Percentiles rank a stretch among this genome's conserved stretches.
Evolutionary conservation across 2,797 vertebrate genomes (phyloP).

Genomic region (Heteromormyrus szaboi): DNA sequence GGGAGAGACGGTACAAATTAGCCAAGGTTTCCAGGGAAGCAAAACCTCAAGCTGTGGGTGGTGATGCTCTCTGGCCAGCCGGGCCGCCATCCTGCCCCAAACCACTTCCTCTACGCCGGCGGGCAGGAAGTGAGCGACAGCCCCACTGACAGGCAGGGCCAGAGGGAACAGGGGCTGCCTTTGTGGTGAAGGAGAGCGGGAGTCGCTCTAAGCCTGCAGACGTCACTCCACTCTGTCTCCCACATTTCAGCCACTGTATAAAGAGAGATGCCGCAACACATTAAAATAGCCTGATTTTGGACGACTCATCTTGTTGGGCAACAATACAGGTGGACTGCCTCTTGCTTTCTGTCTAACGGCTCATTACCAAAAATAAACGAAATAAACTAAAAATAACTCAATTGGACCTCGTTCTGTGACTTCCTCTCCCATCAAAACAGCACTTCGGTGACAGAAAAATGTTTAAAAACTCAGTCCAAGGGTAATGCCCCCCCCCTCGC

Average conservation of each 20-base stretch:
- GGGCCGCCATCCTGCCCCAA: slow-evolving; percentile 54
- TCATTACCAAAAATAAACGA: background rate
- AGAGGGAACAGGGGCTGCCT: slow-evolving; percentile 39
- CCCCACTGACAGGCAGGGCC: slow-evolving; percentile 48
- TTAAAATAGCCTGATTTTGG: background rate
- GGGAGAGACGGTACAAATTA: slow-evolving; percentile 35
- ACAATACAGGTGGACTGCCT: background rate
- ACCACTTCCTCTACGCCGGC: slow-evolving; percentile 70
- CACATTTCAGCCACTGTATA: slow-evolving; percentile 6
- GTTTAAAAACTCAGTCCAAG: background rate
- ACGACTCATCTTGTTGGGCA: background rate
- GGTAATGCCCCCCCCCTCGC: background rate
- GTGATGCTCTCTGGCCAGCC: slow-evolving; percentile 15
- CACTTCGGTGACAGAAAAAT: background rate
- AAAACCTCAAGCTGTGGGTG: slow-evolving; percentile 49
- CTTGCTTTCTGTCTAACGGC: background rate
- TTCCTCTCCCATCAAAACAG: background rate
- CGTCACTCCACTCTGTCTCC: background rate
- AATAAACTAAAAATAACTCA: background rate
- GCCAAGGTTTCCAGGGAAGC: slow-evolving; percentile 45
- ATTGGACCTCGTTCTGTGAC: background rate
- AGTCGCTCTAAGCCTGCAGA: slow-evolving; percentile 8
- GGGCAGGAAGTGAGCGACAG: slow-evolving; percentile 51
- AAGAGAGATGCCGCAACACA: background rate
- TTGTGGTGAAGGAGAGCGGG: background rate